Evolutionary conservation across 2,113 vertebrate species (phyloP).

Genomic region (Chitala chitala): DNA sequence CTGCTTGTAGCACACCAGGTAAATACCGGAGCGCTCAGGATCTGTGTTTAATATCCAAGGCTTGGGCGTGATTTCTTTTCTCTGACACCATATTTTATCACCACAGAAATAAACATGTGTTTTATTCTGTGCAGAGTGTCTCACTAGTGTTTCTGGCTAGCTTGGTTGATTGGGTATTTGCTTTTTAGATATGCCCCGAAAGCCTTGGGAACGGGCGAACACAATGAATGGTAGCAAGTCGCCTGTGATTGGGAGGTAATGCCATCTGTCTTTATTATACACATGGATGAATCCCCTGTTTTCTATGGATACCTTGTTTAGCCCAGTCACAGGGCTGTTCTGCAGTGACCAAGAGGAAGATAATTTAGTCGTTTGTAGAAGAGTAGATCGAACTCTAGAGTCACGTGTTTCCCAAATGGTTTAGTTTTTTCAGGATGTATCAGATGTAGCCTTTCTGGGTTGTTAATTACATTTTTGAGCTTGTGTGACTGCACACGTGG

Average conservation of each 20-base stretch:
- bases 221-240: conserved; percentile 98
- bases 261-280: neutral
- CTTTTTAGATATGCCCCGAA: conserved; percentile 85
- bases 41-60: neutral
- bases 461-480: neutral
- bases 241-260: conserved; percentile 94
- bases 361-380: too few species aligned
- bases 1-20: conserved; percentile 94
- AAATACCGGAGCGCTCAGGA: conserved; percentile 41
- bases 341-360: too few species aligned
- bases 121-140: too few species aligned
- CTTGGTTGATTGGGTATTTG: neutral
- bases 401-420: too few species aligned
- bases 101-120: too few species aligned
- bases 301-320: neutral
- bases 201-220: conserved; percentile 95
- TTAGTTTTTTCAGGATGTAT: too few species aligned
- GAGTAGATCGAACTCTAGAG: too few species aligned
- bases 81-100: too few species aligned
- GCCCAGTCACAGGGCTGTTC: too few species aligned
- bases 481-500: conserved; percentile 1
- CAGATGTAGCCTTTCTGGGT: conserved; percentile 43
- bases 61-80: too few species aligned
- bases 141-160: too few species aligned
- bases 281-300: neutral